Percentiles rank a stretch among this genome's conserved stretches.
Conservation (phyloP, 2,113 vertebrate genomes). For the Egretta garzetta region DNA sequence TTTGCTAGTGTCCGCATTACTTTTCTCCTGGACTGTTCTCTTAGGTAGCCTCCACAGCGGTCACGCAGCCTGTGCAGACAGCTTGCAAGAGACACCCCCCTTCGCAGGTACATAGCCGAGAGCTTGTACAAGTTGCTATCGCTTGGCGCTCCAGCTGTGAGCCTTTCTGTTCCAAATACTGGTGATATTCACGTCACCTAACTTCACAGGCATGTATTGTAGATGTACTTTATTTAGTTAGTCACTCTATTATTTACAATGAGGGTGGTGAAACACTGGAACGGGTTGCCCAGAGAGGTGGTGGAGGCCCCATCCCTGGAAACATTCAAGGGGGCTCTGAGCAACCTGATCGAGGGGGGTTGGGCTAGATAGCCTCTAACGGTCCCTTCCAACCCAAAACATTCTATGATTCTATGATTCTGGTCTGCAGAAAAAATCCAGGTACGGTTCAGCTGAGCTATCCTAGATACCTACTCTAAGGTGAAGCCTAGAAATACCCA, state of each 20-base stretch:
- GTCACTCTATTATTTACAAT: no score
- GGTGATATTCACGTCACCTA: background rate
- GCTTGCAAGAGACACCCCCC: background rate
- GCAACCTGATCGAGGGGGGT: no score
- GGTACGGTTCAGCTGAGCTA: background rate
- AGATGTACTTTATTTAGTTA: background rate
- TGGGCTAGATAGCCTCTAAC: no score
- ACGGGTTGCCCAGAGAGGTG: no score
- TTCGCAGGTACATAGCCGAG: background rate
- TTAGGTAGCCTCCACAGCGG: rapidly evolving
- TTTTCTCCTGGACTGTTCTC: background rate
- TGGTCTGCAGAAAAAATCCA: no score
- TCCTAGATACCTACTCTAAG: background rate
- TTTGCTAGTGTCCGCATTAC: background rate
- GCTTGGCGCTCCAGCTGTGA: background rate
- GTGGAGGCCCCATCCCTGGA: no score
- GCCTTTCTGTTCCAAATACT: background rate
- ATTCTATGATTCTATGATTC: no score
- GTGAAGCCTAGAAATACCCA: background rate
- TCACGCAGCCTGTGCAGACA: background rate
- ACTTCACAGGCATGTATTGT: rapidly evolving
- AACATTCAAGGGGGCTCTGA: no score
- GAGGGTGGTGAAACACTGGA: no score
- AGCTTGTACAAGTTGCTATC: background rate
- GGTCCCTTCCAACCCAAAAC: no score